phyloP scores from a whole-genome alignment of 2,797 vertebrate genomes.

The Sebastes variabilis region DNA sequence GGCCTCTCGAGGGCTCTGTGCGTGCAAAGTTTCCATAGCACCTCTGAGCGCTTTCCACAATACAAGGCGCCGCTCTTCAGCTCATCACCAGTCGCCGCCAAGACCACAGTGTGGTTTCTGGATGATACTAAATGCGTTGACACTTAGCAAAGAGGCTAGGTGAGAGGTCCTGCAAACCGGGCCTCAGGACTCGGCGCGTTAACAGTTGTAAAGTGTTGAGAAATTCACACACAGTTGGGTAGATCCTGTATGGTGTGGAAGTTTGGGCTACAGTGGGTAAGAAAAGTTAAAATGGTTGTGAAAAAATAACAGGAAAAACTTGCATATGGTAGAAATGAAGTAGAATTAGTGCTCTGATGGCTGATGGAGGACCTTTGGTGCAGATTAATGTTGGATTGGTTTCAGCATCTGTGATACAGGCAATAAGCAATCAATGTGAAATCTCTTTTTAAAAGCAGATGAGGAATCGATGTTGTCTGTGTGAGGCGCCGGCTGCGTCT shows the following conservation, averaged over 20 bases:
- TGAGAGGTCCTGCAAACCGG: slow-evolving; percentile 51
- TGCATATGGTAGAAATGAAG: not conserved
- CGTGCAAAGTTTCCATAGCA: slow-evolving; percentile 76
- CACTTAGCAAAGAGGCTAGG: slow-evolving; percentile 36
- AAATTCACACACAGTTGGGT: not conserved
- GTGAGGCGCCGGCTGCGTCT: slow-evolving; percentile 39
- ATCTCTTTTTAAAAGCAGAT: slow-evolving; percentile 31
- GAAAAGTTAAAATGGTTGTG: not conserved
- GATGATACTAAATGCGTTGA: slow-evolving; percentile 63
- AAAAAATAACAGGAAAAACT: not conserved
- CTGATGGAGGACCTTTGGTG: not conserved
- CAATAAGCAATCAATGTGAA: slow-evolving; percentile 2
- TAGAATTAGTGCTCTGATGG: not conserved
- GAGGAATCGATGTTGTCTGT: slow-evolving; percentile 26
- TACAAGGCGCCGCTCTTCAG: slow-evolving; percentile 54
- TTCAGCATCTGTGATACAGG: not conserved
- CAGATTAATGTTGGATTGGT: not conserved
- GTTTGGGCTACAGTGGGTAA: not conserved
- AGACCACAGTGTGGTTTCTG: slow-evolving; percentile 79
- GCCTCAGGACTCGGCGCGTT: slow-evolving; percentile 10
- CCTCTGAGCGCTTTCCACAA: slow-evolving; percentile 64
- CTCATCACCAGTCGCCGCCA: slow-evolving; percentile 58
- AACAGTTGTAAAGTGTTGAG: not conserved
- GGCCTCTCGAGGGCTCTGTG: slow-evolving; percentile 44
- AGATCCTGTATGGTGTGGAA: not conserved